Percentiles rank a stretch among this genome's conserved stretches.
Evolutionary conservation across 2,797 vertebrate genomes (phyloP).

Genomic region (Pipistrellus nathusii): DNA sequence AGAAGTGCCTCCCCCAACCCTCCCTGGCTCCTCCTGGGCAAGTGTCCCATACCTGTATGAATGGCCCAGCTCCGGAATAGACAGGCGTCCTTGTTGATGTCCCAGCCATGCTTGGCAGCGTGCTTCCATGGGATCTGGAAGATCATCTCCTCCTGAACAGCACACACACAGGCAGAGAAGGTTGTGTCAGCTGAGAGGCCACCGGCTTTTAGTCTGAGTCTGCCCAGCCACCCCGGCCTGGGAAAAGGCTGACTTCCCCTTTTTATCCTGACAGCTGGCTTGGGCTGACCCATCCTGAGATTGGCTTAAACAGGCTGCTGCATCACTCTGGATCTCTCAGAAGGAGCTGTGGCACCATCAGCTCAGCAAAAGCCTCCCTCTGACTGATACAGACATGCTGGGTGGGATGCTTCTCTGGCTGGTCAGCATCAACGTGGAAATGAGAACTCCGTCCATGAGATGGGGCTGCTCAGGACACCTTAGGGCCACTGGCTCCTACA

Average conservation of each 20-base stretch:
- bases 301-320: not conserved
- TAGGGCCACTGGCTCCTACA: not conserved
- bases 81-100: slow-evolving; percentile 95
- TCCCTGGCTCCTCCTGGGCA: not conserved
- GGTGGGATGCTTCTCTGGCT: not conserved
- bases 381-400: not conserved
- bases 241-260: slow-evolving; percentile 76
- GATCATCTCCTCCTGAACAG: slow-evolving; percentile 91
- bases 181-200: slow-evolving; percentile 61
- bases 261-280: slow-evolving; percentile 68
- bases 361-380: not conserved
- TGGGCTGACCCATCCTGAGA: slow-evolving; percentile 23
- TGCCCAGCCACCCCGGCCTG: slow-evolving; percentile 61
- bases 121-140: slow-evolving; percentile 99
- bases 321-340: slow-evolving; percentile 12
- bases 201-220: not conserved
- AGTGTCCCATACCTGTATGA: slow-evolving; percentile 93
- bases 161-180: not conserved
- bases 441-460: not conserved
- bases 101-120: slow-evolving; percentile 97
- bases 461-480: not conserved
- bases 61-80: slow-evolving; percentile 97
- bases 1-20: not conserved
- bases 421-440: not conserved
- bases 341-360: not conserved